A percentile compares a stretch with the other conserved stretches of the same genome.
These are phyloP conservation scores for Julus scanicus DNA, from an alignment of 2,888 invertebrate species.

Conservation along the genomic window DNA sequence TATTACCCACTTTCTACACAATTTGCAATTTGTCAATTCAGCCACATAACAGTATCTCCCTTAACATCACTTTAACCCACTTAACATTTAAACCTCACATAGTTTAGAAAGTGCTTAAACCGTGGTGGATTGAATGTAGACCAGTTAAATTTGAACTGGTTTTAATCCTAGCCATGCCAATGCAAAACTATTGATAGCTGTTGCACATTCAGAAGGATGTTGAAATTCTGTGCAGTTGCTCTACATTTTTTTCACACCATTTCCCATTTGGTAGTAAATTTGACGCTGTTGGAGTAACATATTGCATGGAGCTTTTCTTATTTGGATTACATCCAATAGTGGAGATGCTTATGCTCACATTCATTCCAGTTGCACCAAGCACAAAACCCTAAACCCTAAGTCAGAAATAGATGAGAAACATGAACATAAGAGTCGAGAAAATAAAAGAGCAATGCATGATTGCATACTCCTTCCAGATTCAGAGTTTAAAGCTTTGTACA, in stretches of 20 bases:
- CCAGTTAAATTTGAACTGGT: neutral
- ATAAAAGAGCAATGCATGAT: neutral
- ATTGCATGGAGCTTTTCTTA: conserved; percentile 18
- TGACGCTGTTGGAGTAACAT: neutral
- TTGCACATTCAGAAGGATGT: neutral
- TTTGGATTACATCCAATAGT: conserved; percentile 3
- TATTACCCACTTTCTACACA: too few relatives aligned
- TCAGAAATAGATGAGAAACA: conserved; percentile 27
- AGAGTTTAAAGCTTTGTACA: neutral
- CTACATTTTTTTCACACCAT: neutral
- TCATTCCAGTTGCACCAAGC: conserved; percentile 3
- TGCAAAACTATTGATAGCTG: conserved; percentile 12
- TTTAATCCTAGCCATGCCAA: neutral
- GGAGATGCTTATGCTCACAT: neutral
- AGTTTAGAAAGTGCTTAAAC: neutral
- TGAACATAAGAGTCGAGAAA: neutral
- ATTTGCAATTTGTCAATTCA: too few relatives aligned
- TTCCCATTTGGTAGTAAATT: conserved; percentile 33
- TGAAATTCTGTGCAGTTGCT: conserved; percentile 5
- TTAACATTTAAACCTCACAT: neutral
- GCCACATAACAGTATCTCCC: too few relatives aligned
- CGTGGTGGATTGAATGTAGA: neutral
- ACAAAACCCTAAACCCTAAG: neutral
- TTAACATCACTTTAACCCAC: neutral
- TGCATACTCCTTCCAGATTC: conserved; percentile 14